phyloP scores from a whole-genome alignment of 2,113 vertebrate species.

The Zosterops japonicus region DNA sequence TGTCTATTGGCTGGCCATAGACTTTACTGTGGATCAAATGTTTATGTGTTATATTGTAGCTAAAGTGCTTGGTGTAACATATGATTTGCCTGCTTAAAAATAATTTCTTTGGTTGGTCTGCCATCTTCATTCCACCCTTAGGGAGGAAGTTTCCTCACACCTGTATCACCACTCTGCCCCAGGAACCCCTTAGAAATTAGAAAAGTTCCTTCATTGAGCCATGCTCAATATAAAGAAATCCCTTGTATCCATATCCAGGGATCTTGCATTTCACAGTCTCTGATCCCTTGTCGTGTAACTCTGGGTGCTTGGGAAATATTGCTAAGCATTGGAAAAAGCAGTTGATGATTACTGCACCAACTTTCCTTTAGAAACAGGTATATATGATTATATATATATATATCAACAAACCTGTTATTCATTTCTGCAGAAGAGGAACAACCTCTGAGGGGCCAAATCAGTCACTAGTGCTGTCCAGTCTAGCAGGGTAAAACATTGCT shows the following conservation, averaged over 20 bases:
- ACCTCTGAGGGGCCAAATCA: slow-evolving; percentile 35
- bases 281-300: neutral
- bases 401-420: neutral
- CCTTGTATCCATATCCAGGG: neutral
- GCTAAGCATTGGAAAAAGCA: neutral
- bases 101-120: neutral
- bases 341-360: neutral
- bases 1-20: neutral
- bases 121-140: neutral
- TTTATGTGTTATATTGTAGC: neutral
- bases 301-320: neutral
- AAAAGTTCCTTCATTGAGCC: neutral
- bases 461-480: slow-evolving; percentile 1
- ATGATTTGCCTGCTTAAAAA: neutral
- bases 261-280: neutral
- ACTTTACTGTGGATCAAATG: neutral
- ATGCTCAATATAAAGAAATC: neutral
- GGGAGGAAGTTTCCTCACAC: neutral
- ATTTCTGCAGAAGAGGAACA: slow-evolving; percentile 51
- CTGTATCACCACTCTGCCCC: neutral
- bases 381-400: neutral
- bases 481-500: neutral
- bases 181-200: neutral
- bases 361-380: neutral
- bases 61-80: neutral